Conservation (phyloP, 2,113 vertebrate genomes). For the Regulus satrapa region DNA sequence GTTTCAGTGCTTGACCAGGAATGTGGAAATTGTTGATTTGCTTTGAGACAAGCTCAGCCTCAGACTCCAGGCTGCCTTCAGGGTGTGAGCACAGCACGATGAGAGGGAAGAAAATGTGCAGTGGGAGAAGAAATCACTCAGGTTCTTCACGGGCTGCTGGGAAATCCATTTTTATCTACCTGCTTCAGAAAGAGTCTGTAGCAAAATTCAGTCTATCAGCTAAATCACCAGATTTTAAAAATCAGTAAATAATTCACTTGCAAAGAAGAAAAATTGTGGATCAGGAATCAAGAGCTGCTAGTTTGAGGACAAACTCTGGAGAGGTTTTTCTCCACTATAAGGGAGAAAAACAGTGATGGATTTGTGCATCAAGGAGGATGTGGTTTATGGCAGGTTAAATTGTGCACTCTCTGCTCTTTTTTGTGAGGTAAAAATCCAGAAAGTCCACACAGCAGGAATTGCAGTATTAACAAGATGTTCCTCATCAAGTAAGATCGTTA, state of each 20-base stretch:
- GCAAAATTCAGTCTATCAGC: not conserved
- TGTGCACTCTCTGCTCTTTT: not conserved
- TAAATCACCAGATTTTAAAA: not conserved
- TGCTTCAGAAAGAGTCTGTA: constrained; percentile 8
- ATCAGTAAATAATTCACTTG: not conserved
- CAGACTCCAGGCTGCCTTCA: not conserved
- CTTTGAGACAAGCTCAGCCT: not conserved
- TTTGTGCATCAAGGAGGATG: not conserved
- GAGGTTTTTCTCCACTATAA: not conserved
- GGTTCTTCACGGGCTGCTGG: not conserved
- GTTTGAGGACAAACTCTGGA: not conserved
- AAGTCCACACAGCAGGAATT: not conserved
- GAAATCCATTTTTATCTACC: not conserved
- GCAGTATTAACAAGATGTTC: not conserved
- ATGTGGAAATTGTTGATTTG: constrained; percentile 4
- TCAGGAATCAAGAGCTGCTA: not conserved
- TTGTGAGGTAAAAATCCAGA: not conserved
- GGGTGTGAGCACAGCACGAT: not conserved
- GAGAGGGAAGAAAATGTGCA: not conserved
- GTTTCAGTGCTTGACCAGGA: not conserved
- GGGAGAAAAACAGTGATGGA: not conserved
- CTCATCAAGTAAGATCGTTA: not conserved
- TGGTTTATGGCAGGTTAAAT: not conserved
- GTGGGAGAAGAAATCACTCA: not conserved
- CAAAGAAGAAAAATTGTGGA: not conserved